A percentile compares a stretch with the other conserved stretches of the same genome.
Evolutionary conservation across 2,888 invertebrate genomes (phyloP).

Genomic region (Heliconius sara): DNA sequence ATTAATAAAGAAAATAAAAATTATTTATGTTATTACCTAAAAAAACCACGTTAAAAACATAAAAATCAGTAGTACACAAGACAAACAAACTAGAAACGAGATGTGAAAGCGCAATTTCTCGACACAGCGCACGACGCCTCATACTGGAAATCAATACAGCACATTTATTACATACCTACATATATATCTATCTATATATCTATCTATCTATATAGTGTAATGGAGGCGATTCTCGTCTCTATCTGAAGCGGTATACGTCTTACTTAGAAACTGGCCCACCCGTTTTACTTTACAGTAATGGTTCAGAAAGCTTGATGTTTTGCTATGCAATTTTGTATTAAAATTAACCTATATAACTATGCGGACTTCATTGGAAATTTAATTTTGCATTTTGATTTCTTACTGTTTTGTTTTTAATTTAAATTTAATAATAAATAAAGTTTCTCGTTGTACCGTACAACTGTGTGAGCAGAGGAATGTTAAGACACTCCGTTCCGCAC

Average conservation of each 20-base stretch:
- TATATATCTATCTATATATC: slow-evolving; percentile 6
- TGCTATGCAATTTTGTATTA: slow-evolving; percentile 11
- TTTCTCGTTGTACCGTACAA: not conserved
- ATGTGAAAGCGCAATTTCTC: slow-evolving; percentile 41
- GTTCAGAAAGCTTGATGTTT: slow-evolving; percentile 16
- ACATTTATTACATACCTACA: slow-evolving; percentile 34
- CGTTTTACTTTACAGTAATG: slow-evolving; percentile 9
- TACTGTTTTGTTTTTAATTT: not conserved
- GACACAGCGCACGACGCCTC: slow-evolving; percentile 37
- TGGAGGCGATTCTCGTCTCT: slow-evolving; percentile 25
- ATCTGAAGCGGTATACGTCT: not conserved
- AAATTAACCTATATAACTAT: slow-evolving; percentile 14
- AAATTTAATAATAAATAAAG: too few relatives aligned
- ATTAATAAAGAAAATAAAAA: not conserved
- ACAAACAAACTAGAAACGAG: slow-evolving; percentile 32
- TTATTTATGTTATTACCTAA: not conserved
- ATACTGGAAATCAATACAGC: slow-evolving; percentile 42
- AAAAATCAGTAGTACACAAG: slow-evolving; percentile 5
- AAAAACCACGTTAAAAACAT: not conserved
- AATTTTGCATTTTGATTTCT: not conserved
- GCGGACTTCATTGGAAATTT: not conserved
- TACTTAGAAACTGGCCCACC: slow-evolving; percentile 26
- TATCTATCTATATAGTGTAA: slow-evolving; percentile 11
- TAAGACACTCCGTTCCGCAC: not conserved
- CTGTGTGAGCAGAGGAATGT: not conserved